phyloP scores from a whole-genome alignment of 2,888 invertebrate species.

The Oasisia sp. region DNA sequence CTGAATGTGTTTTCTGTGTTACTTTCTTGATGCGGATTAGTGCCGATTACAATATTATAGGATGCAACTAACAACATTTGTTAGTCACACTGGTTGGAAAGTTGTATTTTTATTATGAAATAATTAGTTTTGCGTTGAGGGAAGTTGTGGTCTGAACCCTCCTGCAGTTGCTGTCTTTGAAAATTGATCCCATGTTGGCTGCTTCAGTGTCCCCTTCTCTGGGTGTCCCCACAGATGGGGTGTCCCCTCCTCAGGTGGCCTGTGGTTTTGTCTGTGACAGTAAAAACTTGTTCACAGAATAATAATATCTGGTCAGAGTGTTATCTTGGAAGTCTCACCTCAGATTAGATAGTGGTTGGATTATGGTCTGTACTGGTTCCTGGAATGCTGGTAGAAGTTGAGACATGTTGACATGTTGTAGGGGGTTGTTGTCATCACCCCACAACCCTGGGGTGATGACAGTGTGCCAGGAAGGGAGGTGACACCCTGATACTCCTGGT shows the following conservation, averaged over 20 bases:
- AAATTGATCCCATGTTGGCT: not conserved
- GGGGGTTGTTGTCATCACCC: not conserved
- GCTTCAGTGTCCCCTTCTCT: not conserved
- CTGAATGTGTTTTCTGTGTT: too few species aligned
- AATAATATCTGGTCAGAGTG: not conserved
- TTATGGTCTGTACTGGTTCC: not conserved
- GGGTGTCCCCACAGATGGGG: too few species aligned
- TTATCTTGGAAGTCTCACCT: not conserved
- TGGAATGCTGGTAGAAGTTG: slow-evolving; percentile 1
- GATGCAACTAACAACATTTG: too few species aligned
- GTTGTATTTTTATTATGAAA: too few species aligned
- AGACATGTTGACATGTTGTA: not conserved
- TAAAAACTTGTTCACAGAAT: slow-evolving; percentile 3
- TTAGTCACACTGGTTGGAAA: too few species aligned
- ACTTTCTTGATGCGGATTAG: too few species aligned
- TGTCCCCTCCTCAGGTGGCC: not conserved
- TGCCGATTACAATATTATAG: too few species aligned
- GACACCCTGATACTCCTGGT: not conserved
- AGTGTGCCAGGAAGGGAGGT: not conserved
- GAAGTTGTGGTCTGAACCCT: not conserved
- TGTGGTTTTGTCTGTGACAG: not conserved
- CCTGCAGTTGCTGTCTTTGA: not conserved
- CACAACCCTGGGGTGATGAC: not conserved
- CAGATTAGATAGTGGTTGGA: slow-evolving; percentile 2
- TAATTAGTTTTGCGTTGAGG: too few species aligned